Base-by-base conservation (phyloP, 1,140 invertebrate genomes). In the Octopus sinensis region DNA sequence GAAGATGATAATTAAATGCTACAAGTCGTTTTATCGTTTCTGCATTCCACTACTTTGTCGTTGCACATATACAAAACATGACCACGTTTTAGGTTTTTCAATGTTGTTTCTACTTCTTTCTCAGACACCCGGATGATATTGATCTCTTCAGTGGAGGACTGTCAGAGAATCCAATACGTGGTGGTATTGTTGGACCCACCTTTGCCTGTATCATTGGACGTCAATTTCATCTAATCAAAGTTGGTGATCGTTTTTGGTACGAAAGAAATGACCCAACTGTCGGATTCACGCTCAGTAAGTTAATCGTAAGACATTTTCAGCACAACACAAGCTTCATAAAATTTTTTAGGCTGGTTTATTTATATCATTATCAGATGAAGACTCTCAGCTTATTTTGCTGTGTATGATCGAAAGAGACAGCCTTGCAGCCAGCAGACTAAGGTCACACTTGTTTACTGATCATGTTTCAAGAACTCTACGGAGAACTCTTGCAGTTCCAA, bases 191-290 rank as follows among this genome's bases (percentile, higher is more conserved):
- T 7, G 83, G 83, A 30, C 83, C 79, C 7, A 73, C 79, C 12
- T 84, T 84, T 78, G 78, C 78, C 54, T 84, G 83, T 53, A 77
- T 84, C 51, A 84, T 84, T 30, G 81, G 75, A 6, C 62, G 54
- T n/a, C 83, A 84, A 68, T 84, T 82, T 75, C 13, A 54, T 53
- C 13, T 71, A 17, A 73, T 82, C n/a, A 82, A 80, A 78, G 43
- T 54, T 43, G 83, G 81, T 7, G 83, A 84, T 76, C 53, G 83
- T 6, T 84, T 84, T 75, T 84, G 79, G 71, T 84, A 82, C 54
- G 83, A 84, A 89, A 93, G 80, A 51, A 54, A 76, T 30, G 83
- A 83, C 13, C 51, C 51, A 12, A 78, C 9, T n/a, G 68, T 53
- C 9, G 82, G 82, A 4, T 85, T 85, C 43, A 84, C 78, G 0